phyloP scores from a whole-genome alignment of 1,140 invertebrate species.

The Adelges cooleyi region DNA sequence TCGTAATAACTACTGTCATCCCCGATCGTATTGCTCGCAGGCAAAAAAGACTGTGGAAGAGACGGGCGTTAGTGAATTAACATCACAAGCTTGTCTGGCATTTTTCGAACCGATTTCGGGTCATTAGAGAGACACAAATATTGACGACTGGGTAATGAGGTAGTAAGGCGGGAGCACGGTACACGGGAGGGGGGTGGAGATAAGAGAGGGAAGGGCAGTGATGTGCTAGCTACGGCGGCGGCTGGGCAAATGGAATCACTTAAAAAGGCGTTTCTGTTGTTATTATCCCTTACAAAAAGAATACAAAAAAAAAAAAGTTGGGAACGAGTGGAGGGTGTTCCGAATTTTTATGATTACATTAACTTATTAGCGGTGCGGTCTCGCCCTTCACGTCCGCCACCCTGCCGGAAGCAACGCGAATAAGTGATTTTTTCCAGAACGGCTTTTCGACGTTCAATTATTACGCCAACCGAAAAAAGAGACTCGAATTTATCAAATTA shows the following conservation, averaged over 20 bases:
- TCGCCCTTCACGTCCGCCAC: background rate
- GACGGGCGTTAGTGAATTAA: background rate
- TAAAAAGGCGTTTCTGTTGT: conserved; percentile 17
- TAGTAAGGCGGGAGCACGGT: background rate
- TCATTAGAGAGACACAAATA: conserved; percentile 19
- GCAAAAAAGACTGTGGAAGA: background rate
- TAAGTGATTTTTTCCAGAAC: conserved; percentile 26
- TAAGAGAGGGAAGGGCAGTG: no score
- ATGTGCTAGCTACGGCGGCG: background rate
- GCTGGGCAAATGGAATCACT: conserved; percentile 18
- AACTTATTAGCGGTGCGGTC: conserved; percentile 12
- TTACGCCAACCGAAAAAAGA: background rate
- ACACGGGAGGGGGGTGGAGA: background rate
- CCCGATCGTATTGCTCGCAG: background rate
- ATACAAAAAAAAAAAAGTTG: background rate
- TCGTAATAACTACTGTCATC: conserved; percentile 15
- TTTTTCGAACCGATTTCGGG: conserved; percentile 3
- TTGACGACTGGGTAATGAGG: conserved; percentile 19
- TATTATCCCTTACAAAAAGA: background rate
- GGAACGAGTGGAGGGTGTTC: background rate
- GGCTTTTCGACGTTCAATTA: conserved; percentile 6
- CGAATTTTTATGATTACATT: conserved; percentile 24
- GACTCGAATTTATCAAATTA: background rate
- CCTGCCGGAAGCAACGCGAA: conserved; percentile 4
- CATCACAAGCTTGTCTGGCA: background rate